phyloP scores from a whole-genome alignment of 2,888 invertebrate genomes.

The Notodonta dromedarius region DNA sequence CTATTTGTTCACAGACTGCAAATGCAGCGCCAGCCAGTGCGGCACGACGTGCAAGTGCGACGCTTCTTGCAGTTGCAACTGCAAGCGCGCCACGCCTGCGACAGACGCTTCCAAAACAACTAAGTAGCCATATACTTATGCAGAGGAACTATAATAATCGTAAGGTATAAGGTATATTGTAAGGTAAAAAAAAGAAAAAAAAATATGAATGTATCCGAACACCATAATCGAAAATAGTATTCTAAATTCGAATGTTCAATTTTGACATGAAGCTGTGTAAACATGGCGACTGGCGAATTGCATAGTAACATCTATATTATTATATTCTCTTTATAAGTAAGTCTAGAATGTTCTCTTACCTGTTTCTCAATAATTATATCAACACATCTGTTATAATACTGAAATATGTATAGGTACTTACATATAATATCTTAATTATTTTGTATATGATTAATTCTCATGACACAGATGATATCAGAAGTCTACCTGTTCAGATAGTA shows the following conservation, averaged over 20 bases:
- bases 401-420: too few species aligned
- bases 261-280: neutral
- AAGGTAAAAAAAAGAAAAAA: neutral
- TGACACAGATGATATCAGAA: neutral
- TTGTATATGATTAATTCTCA: neutral
- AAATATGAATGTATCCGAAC: neutral
- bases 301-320: neutral
- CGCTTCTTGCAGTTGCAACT: conserved; percentile 68
- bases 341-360: neutral
- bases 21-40: conserved; percentile 72
- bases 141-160: neutral
- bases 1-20: conserved; percentile 61
- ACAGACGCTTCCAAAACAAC: conserved; percentile 47
- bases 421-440: too few species aligned
- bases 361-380: neutral
- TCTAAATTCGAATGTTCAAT: neutral
- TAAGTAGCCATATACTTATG: conserved; percentile 51
- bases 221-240: neutral
- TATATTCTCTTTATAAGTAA: too few species aligned
- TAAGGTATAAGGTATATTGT: neutral
- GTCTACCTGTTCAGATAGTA: neutral
- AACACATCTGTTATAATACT: conserved; percentile 1
- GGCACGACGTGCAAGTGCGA: conserved; percentile 74
- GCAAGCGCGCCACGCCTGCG: conserved; percentile 56
- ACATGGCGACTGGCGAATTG: neutral